phyloP scores from a whole-genome alignment of 2,113 vertebrate species.

The Microcebus jonahi region DNA sequence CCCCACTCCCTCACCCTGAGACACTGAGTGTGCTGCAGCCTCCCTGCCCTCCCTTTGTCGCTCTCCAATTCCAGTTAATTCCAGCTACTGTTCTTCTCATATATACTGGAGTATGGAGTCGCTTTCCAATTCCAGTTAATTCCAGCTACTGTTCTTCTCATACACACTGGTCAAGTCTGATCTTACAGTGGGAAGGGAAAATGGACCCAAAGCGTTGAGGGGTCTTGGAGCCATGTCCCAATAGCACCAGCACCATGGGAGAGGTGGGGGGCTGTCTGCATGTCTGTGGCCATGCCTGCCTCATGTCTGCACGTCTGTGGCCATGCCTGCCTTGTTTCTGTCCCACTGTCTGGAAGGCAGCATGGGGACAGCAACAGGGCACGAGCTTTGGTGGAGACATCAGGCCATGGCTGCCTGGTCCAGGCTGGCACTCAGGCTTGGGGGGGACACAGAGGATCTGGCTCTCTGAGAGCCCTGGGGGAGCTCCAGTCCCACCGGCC shows the following conservation, averaged over 20 bases:
- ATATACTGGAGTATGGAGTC: not conserved
- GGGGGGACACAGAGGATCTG: not conserved
- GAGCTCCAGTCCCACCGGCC: too few species aligned
- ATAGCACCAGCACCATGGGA: not conserved
- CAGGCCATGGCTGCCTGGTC: not conserved
- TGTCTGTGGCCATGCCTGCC: not conserved
- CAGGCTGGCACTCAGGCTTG: not conserved
- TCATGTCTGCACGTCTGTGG: not conserved
- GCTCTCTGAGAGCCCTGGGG: not conserved
- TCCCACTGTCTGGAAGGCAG: not conserved
- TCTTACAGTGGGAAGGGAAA: not conserved
- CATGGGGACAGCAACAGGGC: not conserved
- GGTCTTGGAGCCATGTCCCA: not conserved
- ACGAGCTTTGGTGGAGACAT: not conserved
- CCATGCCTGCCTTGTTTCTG: not conserved
- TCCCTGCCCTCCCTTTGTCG: not conserved
- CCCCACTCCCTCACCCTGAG: not conserved
- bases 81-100: not conserved
- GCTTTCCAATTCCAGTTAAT: not conserved
- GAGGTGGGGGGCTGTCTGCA: not conserved
- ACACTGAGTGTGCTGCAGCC: fast-evolving
- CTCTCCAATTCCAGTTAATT: not conserved
- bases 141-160: not conserved
- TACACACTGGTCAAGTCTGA: not conserved
- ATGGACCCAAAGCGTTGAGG: not conserved